Evolutionary conservation across 2,888 invertebrate genomes (phyloP).

Genomic region (Eupelmus urozonus): DNA sequence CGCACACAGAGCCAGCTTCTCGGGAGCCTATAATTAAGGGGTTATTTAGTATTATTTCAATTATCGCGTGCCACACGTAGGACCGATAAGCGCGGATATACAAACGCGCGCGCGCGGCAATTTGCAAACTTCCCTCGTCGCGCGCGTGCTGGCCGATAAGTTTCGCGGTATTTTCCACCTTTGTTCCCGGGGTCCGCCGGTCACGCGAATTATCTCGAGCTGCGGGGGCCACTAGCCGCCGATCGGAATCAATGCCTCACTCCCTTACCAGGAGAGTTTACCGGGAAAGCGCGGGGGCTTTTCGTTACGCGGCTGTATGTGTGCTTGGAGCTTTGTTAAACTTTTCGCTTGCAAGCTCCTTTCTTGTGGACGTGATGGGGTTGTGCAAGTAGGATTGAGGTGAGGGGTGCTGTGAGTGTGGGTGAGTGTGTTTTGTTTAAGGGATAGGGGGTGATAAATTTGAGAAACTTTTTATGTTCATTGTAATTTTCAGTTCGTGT

Average conservation of each 20-base stretch:
- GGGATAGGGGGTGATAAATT: no score
- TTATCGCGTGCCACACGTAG: constrained; percentile 73
- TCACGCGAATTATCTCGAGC: constrained; percentile 55
- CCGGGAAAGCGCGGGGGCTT: constrained; percentile 46
- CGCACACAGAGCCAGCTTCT: constrained; percentile 6
- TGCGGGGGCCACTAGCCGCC: not conserved
- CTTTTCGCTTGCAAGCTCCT: not conserved
- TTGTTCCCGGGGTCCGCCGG: constrained; percentile 37
- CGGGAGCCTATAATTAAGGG: constrained; percentile 68
- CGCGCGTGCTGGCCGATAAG: constrained; percentile 40
- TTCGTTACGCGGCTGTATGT: constrained; percentile 38
- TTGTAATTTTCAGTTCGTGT: no score
- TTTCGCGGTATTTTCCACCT: constrained; percentile 53
- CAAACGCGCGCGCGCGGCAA: constrained; percentile 22
- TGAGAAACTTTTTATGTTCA: not conserved
- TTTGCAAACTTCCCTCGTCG: constrained; percentile 48
- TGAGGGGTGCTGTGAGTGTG: not conserved
- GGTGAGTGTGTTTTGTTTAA: not conserved
- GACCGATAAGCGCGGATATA: constrained; percentile 63
- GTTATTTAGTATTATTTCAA: constrained; percentile 74
- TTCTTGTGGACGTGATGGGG: not conserved
- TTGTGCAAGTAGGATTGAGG: not conserved
- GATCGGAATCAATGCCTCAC: constrained; percentile 43
- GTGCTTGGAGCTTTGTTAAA: no score
- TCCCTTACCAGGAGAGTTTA: constrained; percentile 35